These are phyloP conservation scores for Drosophila austrosaltans DNA, from an alignment of 2,888 invertebrate species.

Conservation along the genomic window DNA sequence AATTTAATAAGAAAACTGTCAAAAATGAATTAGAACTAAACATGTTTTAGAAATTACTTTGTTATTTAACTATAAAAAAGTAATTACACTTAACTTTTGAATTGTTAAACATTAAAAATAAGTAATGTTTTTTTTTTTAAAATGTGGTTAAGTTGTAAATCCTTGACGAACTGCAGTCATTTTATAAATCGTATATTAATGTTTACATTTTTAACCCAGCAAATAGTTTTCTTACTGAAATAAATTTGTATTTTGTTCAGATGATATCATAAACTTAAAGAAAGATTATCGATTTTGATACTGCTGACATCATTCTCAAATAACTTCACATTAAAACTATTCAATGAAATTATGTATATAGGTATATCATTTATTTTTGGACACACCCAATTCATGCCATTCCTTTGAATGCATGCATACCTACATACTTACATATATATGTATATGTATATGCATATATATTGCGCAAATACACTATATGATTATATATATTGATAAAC, in stretches of 20 bases:
- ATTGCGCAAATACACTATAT: constrained; percentile 60
- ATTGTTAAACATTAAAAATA: no score
- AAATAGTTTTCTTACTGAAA: background rate
- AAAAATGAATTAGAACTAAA: no score
- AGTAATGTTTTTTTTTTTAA: no score
- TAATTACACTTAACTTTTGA: no score
- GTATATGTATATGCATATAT: constrained; percentile 13
- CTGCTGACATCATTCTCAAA: constrained; percentile 40
- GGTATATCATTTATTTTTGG: constrained; percentile 5
- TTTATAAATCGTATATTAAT: background rate
- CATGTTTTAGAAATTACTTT: no score
- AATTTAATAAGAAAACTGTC: no score
- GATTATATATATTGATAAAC: constrained; percentile 48
- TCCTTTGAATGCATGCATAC: constrained; percentile 32
- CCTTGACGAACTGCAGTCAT: background rate
- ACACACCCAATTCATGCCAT: constrained; percentile 44
- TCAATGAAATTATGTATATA: constrained; percentile 21
- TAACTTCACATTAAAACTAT: constrained; percentile 6
- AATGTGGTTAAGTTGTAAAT: background rate
- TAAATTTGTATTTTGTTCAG: background rate
- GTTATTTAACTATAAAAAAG: no score
- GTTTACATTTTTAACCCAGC: background rate
- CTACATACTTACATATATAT: no score
- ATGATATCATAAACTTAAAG: constrained; percentile 7
- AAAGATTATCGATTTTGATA: constrained; percentile 2